Conservation (phyloP, 2,113 vertebrate genomes). For the Poecilia latipinna region DNA sequence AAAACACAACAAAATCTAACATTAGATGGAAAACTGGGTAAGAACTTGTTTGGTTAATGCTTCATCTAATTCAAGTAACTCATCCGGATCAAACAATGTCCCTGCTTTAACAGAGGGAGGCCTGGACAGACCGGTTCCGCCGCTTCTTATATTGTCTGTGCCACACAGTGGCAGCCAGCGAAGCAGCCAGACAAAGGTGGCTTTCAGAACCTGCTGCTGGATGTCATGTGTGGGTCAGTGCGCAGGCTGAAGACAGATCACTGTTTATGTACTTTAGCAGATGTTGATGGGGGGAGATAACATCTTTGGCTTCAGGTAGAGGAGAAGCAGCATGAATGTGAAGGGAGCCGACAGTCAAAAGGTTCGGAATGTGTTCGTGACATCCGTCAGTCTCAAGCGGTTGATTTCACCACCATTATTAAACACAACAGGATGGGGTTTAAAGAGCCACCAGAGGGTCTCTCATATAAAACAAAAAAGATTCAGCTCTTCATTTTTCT, state of each 20-base stretch:
- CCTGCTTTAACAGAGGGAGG: conserved; percentile 47
- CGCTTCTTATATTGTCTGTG: conserved; percentile 67
- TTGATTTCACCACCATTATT: too few relatives aligned
- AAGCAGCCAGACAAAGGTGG: conserved; percentile 69
- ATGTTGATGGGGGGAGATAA: conserved; percentile 62
- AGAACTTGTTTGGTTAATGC: conserved; percentile 53
- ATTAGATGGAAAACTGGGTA: conserved; percentile 37
- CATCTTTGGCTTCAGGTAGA: conserved; percentile 32
- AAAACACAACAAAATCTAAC: conserved; percentile 21
- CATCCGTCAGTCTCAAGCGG: not conserved
- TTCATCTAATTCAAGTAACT: conserved; percentile 47
- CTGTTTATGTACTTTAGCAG: conserved; percentile 62
- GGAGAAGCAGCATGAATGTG: conserved; percentile 21
- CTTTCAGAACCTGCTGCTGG: conserved; percentile 60
- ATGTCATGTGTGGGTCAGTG: conserved; percentile 32
- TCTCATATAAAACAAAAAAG: too few relatives aligned
- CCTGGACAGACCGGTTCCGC: conserved; percentile 77
- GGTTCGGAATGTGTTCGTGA: conserved; percentile 10
- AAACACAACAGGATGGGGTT: too few relatives aligned
- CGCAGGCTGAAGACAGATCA: conserved; percentile 41
- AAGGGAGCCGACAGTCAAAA: not conserved
- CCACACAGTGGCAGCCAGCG: conserved; percentile 52
- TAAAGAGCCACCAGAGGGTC: too few relatives aligned
- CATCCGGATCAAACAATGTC: conserved; percentile 72
- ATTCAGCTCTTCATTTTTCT: too few relatives aligned